Conservation (phyloP, 1,140 invertebrate species). For the Cyphomyrmex costatus region DNA sequence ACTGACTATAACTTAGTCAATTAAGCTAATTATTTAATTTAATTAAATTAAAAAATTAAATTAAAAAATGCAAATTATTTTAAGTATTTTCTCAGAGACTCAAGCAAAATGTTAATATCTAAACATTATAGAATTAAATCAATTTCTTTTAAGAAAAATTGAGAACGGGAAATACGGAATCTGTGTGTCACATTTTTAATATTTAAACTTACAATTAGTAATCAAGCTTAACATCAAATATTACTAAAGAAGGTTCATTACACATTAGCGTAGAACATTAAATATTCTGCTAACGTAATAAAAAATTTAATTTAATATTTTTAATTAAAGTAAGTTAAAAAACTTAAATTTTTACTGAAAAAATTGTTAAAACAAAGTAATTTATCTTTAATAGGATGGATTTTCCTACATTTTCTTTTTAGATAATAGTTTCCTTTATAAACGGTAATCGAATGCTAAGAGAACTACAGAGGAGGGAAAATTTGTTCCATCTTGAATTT, state of each 20-base stretch:
- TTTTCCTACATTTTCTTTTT: neutral
- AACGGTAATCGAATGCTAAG: neutral
- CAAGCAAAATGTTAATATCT: neutral
- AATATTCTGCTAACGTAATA: neutral
- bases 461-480: neutral
- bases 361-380: conserved; percentile 20
- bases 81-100: neutral
- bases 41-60: conserved; percentile 30
- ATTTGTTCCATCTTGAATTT: conserved; percentile 33
- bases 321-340: neutral
- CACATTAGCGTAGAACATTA: neutral
- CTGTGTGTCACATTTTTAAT: neutral
- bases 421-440: neutral
- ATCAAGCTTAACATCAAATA: conserved; percentile 1
- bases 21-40: neutral
- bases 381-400: neutral
- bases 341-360: neutral
- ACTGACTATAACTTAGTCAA: neutral
- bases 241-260: neutral
- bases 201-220: neutral
- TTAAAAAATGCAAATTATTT: neutral
- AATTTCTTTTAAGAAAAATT: neutral
- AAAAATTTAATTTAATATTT: neutral
- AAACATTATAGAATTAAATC: neutral
- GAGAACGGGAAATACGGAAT: neutral